Evolutionary conservation across 2,113 vertebrate species (phyloP).

Genomic region (Mola mola): DNA sequence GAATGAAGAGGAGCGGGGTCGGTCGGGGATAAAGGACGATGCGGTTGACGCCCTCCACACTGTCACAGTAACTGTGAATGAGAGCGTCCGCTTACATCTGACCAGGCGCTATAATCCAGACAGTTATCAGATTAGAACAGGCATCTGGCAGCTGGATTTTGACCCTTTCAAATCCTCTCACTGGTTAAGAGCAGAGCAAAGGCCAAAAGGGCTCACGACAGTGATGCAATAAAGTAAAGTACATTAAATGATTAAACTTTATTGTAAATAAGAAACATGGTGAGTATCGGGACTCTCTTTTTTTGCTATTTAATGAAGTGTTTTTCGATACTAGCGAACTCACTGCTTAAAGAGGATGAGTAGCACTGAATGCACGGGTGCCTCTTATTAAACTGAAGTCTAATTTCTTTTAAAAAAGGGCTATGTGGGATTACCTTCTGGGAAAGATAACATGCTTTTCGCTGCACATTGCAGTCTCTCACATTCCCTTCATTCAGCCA

Average conservation of each 20-base stretch:
- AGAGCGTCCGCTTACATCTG: constrained; percentile 10
- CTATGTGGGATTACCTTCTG: constrained; percentile 21
- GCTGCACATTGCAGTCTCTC: constrained; percentile 38
- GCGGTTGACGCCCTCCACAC: background rate
- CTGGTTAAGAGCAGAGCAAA: constrained; percentile 51
- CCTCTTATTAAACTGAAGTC: constrained; percentile 48
- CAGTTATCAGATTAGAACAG: constrained; percentile 68
- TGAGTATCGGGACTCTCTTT: background rate
- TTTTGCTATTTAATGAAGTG: background rate
- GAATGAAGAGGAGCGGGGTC: constrained; percentile 17
- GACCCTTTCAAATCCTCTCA: constrained; percentile 63
- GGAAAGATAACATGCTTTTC: constrained; percentile 51
- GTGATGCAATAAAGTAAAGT: constrained; percentile 49
- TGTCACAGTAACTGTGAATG: constrained; percentile 31
- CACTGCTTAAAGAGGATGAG: constrained; percentile 19
- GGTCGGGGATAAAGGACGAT: constrained; percentile 10
- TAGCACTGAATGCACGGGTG: constrained; percentile 33
- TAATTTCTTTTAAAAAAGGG: constrained; percentile 16
- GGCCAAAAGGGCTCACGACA: constrained; percentile 28
- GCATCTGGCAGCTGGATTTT: constrained; percentile 52
- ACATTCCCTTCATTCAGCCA: constrained; percentile 33
- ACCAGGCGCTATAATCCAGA: constrained; percentile 59
- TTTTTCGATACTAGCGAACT: background rate
- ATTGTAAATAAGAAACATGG: constrained; percentile 33
- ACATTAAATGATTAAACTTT: constrained; percentile 43